These are phyloP conservation scores for Psittacula echo DNA, from an alignment of 2,797 vertebrate species.

Conservation along the genomic window DNA sequence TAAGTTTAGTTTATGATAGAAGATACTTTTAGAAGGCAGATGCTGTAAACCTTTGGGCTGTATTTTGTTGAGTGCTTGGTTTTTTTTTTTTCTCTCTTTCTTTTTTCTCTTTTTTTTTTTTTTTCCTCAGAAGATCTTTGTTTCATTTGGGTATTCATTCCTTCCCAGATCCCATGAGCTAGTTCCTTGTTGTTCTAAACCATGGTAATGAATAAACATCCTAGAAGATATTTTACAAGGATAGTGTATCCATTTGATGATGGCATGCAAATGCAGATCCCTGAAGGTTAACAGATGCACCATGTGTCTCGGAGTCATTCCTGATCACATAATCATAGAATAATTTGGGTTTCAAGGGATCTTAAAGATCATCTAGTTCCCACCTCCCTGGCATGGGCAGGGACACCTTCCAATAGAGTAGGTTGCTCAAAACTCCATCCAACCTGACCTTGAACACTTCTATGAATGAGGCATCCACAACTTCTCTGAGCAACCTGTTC, in stretches of 20 bases:
- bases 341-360: not conserved
- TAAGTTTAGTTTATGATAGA: not conserved
- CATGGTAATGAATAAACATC: fast-evolving
- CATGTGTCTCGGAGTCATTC: not conserved
- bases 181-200: not conserved
- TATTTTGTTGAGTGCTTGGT: not conserved
- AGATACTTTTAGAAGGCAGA: not conserved
- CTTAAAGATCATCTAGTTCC: not conserved
- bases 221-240: not conserved
- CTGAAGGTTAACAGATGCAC: not conserved
- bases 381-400: not conserved
- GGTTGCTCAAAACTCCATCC: not conserved
- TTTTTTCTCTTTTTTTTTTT: too few species aligned
- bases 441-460: not conserved
- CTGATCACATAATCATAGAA: not conserved
- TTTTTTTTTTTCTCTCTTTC: not conserved
- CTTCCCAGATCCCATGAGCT: not conserved
- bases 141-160: not conserved
- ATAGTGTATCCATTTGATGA: not conserved
- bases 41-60: not conserved
- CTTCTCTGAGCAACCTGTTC: not conserved
- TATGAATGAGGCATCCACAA: not conserved
- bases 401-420: not conserved
- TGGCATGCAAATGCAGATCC: not conserved
- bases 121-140: fast-evolving